These are phyloP conservation scores for Drosophila paracracens DNA, from an alignment of 2,888 invertebrate genomes.

Conservation along the genomic window DNA sequence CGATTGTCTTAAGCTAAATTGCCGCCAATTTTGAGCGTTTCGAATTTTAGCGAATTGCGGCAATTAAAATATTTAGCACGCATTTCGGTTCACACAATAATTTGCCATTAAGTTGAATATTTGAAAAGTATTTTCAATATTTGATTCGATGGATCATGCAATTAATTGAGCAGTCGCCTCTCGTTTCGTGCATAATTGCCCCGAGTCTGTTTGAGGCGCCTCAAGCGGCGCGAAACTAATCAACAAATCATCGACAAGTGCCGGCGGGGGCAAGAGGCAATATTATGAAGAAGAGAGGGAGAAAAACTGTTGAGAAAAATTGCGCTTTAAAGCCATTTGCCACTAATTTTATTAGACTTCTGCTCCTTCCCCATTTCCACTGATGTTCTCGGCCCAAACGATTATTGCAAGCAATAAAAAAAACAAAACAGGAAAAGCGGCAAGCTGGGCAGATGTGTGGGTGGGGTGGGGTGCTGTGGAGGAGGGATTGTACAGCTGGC, in stretches of 20 bases:
- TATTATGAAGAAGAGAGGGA: constrained; percentile 12
- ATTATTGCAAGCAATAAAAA: constrained; percentile 71
- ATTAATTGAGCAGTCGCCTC: constrained; percentile 53
- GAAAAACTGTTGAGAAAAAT: constrained; percentile 39
- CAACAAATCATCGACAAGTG: constrained; percentile 58
- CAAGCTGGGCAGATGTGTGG: constrained; percentile 26
- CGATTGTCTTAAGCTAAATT: constrained; percentile 52
- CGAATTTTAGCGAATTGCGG: constrained; percentile 66
- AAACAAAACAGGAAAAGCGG: constrained; percentile 5
- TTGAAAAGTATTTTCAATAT: constrained; percentile 40
- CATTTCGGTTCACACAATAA: constrained; percentile 55
- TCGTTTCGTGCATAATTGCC: constrained; percentile 30
- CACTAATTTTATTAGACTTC: constrained; percentile 72
- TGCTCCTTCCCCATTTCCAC: constrained; percentile 35
- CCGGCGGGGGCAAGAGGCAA: constrained; percentile 10
- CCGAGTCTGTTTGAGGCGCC: constrained; percentile 33
- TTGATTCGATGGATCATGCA: constrained; percentile 28
- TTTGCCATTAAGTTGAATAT: constrained; percentile 58
- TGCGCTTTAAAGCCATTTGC: constrained; percentile 72
- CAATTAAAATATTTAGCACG: constrained; percentile 75
- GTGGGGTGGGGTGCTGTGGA: constrained; percentile 2
- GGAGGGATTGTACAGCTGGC: constrained; percentile 43
- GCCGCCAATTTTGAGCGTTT: constrained; percentile 62
- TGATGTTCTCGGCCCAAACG: constrained; percentile 59
- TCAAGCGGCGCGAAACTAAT: constrained; percentile 66